Evolutionary conservation across 2,113 vertebrate species (phyloP), one percentile per base, ranked within the genome.

Genomic region (Piprites chloris): DNA sequence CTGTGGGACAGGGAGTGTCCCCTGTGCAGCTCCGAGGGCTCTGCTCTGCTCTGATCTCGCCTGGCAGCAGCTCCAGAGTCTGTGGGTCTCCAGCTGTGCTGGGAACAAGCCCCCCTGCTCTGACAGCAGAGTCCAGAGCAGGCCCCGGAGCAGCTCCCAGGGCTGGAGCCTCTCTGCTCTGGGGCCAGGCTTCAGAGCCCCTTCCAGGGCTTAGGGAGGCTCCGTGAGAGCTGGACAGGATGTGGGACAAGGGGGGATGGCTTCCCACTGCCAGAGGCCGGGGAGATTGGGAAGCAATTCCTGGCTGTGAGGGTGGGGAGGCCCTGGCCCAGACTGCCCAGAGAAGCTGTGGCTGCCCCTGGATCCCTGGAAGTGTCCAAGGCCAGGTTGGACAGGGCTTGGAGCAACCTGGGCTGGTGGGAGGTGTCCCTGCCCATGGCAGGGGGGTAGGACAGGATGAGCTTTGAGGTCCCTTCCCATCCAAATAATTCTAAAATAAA

Each of bases 251-350:
- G 73, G 44, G 1, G 59, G 37, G 52, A 63, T 78, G 75, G 75
- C 26, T 75, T 72, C 26, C 26, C 42, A 47, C 0, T 75, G 73
- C 20, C 42, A 75, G 27, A 59, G 73, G 56, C n/a, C n/a, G 47
- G 55, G 26, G 41, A 0, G 9, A 8, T 18, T 59, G 73, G 72
- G 33, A 1, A 30, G 42, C 42, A 23, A 59, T 75, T 59, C 1
- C 6, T 75, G 1, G 1, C 42, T 59, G 42, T 0, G 33, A 59
- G 53, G 73, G 55, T 23, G 73, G 41, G 19, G 0, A 58, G 53
- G 32, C 23, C 17, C 53, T 75, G 72, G 53, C 7, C 12, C 14
- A 23, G 73, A 9, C 3, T 59, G 14, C 19, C 27, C 42, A 77
- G 58, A 63, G 75, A 10, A 65, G 61, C 59, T 78, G 47, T 9